These are phyloP conservation scores for Rafetus swinhoei DNA, from an alignment of 2,113 vertebrate species.

Conservation along the genomic window DNA sequence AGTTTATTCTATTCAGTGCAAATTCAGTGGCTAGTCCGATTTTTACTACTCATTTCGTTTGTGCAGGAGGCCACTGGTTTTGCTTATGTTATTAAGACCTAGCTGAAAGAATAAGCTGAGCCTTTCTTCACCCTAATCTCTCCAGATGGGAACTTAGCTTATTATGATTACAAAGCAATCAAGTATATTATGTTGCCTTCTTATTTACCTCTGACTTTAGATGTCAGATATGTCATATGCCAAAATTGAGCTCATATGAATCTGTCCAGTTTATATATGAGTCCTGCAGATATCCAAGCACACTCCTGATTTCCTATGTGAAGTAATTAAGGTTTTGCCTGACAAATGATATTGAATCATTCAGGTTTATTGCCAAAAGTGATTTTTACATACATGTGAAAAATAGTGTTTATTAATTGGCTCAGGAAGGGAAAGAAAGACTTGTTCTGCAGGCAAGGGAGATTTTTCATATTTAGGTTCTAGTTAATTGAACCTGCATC, in stretches of 20 bases:
- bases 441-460: conserved; percentile 11
- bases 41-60: conserved; percentile 28
- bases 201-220: conserved; percentile 57
- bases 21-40: conserved; percentile 51
- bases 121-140: conserved; percentile 36
- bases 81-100: conserved; percentile 37
- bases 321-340: conserved; percentile 16
- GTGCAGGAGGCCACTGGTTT: not conserved
- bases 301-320: conserved; percentile 7
- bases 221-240: conserved; percentile 35
- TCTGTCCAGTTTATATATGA: not conserved
- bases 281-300: not conserved
- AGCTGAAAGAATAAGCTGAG: conserved; percentile 47
- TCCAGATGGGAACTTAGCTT: conserved; percentile 61
- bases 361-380: conserved; percentile 16
- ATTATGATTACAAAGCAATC: conserved; percentile 50
- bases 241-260: conserved; percentile 29
- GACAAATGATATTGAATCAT: conserved; percentile 1
- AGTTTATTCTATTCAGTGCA: conserved; percentile 6
- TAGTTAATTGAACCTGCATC: conserved; percentile 52
- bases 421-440: not conserved
- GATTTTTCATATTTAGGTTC: conserved; percentile 15
- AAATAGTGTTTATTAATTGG: not conserved
- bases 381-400: conserved; percentile 16
- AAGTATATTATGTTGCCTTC: conserved; percentile 38